phyloP scores from a whole-genome alignment of 2,888 invertebrate species.

The Ophion slaviceki region DNA sequence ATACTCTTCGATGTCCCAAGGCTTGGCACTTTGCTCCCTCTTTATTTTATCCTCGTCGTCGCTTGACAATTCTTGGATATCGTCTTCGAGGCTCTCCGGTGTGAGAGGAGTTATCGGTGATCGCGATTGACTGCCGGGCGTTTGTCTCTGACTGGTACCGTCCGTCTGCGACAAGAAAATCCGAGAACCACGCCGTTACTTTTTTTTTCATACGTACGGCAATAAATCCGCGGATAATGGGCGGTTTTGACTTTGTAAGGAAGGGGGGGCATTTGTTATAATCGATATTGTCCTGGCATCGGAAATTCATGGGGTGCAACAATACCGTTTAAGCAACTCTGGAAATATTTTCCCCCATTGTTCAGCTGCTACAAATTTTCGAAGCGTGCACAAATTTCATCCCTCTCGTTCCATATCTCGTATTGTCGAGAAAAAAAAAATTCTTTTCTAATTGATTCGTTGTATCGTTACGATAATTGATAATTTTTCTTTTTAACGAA shows the following conservation, averaged over 20 bases:
- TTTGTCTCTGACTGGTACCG: slow-evolving; percentile 78
- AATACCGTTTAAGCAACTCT: not conserved
- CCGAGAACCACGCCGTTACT: not conserved
- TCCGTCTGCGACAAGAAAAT: slow-evolving; percentile 75
- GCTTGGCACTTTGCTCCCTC: slow-evolving; percentile 62
- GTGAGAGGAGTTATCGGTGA: slow-evolving; percentile 77
- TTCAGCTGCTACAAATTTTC: not conserved
- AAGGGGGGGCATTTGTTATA: slow-evolving; percentile 65
- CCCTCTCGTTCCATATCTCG: too few relatives aligned
- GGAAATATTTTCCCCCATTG: not conserved
- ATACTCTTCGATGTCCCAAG: slow-evolving; percentile 75
- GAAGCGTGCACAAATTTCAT: not conserved
- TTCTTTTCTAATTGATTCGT: not conserved
- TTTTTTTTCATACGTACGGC: slow-evolving; percentile 12
- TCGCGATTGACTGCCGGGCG: slow-evolving; percentile 76
- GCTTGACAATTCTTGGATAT: slow-evolving; percentile 76
- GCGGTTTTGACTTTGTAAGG: slow-evolving; percentile 7
- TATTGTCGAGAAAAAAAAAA: not conserved
- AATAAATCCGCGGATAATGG: slow-evolving; percentile 35
- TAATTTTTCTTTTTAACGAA: not conserved
- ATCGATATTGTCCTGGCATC: slow-evolving; percentile 72
- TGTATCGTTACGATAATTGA: not conserved
- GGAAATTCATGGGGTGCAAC: slow-evolving; percentile 29
- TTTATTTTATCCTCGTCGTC: slow-evolving; percentile 75
- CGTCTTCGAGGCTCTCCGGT: slow-evolving; percentile 75